Conservation (phyloP, 2,888 invertebrate species). For the Spodoptera exigua region DNA sequence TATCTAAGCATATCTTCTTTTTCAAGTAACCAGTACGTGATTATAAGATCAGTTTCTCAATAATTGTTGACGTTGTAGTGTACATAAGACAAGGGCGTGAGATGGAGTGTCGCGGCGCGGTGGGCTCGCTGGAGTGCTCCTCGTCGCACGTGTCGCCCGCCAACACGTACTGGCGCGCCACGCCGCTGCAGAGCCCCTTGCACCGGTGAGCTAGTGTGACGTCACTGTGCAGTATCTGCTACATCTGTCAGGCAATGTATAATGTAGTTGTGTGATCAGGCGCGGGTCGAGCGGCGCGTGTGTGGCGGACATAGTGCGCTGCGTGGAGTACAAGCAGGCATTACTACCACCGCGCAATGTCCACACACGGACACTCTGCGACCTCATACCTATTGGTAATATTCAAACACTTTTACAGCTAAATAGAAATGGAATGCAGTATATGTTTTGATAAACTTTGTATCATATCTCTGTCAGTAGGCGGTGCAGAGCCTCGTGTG, state of each 20-base stretch:
- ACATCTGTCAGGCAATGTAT: background rate
- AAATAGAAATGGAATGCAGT: too few relatives aligned
- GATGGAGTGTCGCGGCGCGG: constrained; percentile 90
- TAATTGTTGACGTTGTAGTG: constrained; percentile 63
- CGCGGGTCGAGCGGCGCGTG: constrained; percentile 33
- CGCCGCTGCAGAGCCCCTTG: constrained; percentile 74
- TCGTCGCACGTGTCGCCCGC: constrained; percentile 79
- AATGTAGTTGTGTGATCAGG: constrained; percentile 12
- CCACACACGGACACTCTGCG: constrained; percentile 77
- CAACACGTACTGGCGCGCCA: constrained; percentile 81
- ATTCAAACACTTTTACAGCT: too few relatives aligned
- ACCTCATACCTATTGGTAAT: constrained; percentile 75
- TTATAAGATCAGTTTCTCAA: background rate
- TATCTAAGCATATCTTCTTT: constrained; percentile 44
- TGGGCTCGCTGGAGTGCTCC: constrained; percentile 72
- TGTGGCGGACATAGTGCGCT: constrained; percentile 81
- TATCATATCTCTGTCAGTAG: background rate
- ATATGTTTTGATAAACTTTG: too few relatives aligned
- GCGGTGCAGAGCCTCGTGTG: constrained; percentile 67
- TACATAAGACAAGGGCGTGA: constrained; percentile 91
- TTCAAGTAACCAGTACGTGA: too few relatives aligned
- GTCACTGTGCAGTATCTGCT: background rate
- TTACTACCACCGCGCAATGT: constrained; percentile 69
- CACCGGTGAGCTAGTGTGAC: constrained; percentile 69
- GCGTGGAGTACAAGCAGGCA: constrained; percentile 82